A percentile compares a stretch with the other conserved stretches of the same genome.
These are phyloP conservation scores for Bolborhynchus lineola DNA, from an alignment of 2,113 vertebrate species.

Conservation along the genomic window DNA sequence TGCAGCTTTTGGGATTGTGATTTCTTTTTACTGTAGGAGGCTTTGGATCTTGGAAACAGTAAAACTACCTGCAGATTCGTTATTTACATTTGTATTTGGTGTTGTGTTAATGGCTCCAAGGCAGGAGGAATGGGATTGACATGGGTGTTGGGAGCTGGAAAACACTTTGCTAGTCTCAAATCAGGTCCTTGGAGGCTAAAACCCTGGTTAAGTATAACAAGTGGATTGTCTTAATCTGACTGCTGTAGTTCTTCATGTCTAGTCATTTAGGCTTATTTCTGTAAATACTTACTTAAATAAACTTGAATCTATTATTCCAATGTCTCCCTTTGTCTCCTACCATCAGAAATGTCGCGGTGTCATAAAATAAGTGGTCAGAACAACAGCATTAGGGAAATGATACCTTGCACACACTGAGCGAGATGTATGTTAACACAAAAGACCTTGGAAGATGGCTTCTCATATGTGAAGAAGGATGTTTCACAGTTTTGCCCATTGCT, in stretches of 20 bases:
- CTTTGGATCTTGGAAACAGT: not conserved
- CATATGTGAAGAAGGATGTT: not conserved
- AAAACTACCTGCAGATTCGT: not conserved
- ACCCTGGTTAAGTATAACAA: conserved; percentile 50
- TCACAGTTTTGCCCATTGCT: not conserved
- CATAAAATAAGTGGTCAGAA: not conserved
- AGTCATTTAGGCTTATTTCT: conserved; percentile 48
- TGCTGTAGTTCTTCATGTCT: conserved; percentile 35
- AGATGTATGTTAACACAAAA: not conserved
- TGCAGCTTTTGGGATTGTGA: not conserved
- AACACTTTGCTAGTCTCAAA: conserved; percentile 22
- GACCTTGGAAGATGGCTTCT: not conserved
- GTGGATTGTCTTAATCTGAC: conserved; percentile 55
- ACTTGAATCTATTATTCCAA: conserved; percentile 27
- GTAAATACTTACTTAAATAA: conserved; percentile 57
- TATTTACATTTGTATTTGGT: not conserved
- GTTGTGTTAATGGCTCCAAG: not conserved
- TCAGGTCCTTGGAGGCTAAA: conserved; percentile 34
- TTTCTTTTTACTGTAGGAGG: not conserved
- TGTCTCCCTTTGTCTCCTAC: not conserved
- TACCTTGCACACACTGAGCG: not conserved
- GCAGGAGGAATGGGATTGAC: not conserved
- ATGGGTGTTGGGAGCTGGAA: not conserved
- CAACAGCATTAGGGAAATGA: not conserved
- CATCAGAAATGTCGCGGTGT: not conserved